phyloP scores from a whole-genome alignment of 2,113 vertebrate species.

The Pterocles burchelli region DNA sequence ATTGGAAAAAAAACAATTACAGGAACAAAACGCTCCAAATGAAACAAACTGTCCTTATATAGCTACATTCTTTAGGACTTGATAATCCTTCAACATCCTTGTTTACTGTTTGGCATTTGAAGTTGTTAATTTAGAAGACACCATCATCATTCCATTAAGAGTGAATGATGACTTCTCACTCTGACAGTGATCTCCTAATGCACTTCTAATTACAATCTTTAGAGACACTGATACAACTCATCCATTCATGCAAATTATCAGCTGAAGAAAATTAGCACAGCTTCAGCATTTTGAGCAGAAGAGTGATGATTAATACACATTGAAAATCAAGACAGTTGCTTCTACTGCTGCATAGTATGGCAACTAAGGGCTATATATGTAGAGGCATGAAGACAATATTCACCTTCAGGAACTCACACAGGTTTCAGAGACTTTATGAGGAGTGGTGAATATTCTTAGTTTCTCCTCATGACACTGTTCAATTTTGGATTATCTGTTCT shows the following conservation, averaged over 20 bases:
- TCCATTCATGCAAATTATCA: neutral
- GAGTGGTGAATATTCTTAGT: neutral
- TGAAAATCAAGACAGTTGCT: neutral
- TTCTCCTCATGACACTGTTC: neutral
- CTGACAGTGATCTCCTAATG: neutral
- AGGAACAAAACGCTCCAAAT: neutral
- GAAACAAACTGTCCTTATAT: neutral
- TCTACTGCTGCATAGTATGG: neutral
- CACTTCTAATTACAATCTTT: neutral
- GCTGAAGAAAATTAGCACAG: neutral
- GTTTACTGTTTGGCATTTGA: neutral
- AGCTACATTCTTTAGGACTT: neutral
- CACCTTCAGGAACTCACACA: neutral
- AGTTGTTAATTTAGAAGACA: neutral
- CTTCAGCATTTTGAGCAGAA: neutral
- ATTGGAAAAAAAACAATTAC: neutral
- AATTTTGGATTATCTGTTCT: neutral
- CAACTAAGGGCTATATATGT: neutral
- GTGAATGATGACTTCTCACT: neutral
- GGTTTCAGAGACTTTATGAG: neutral
- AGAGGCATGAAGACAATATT: neutral
- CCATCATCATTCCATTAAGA: neutral
- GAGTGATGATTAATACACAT: neutral
- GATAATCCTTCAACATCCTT: neutral
- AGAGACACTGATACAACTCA: neutral